A percentile compares a stretch with the other conserved stretches of the same genome.
These are phyloP conservation scores for Alviniconcha marisindica DNA, from an alignment of 1,140 invertebrate genomes.

Conservation along the genomic window DNA sequence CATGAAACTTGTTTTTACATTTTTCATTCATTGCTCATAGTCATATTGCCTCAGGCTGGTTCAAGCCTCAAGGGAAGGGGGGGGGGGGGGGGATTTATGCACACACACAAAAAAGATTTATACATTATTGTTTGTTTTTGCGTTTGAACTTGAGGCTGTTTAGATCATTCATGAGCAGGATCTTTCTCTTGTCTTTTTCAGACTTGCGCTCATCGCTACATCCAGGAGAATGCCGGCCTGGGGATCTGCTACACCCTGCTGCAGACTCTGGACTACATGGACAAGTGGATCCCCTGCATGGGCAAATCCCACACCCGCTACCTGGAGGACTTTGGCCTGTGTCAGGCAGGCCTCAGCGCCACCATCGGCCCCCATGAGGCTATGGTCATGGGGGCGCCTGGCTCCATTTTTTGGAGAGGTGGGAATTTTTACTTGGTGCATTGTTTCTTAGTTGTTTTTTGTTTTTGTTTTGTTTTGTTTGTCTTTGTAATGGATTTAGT, in stretches of 20 bases:
- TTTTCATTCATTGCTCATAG: too few species aligned
- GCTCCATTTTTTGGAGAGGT: slow-evolving; percentile 61
- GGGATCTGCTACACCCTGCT: slow-evolving; percentile 92
- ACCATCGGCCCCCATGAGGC: slow-evolving; percentile 59
- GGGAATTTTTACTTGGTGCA: slow-evolving; percentile 14
- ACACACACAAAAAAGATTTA: too few species aligned
- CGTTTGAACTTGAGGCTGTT: too few species aligned
- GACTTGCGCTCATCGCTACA: slow-evolving; percentile 94
- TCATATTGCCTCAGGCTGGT: too few species aligned
- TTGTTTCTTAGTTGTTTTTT: background rate
- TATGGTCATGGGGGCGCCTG: slow-evolving; percentile 62
- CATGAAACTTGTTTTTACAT: too few species aligned
- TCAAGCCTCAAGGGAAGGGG: too few species aligned
- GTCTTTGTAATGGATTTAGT: background rate
- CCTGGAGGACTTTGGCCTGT: slow-evolving; percentile 81
- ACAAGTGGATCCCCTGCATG: slow-evolving; percentile 37
- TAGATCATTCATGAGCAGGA: too few species aligned
- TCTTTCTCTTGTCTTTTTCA: slow-evolving; percentile 72
- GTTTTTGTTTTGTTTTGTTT: background rate
- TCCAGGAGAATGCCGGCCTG: slow-evolving; percentile 88
- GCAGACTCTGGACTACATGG: slow-evolving; percentile 81
- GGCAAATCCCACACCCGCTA: slow-evolving; percentile 28
- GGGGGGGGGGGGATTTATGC: too few species aligned
- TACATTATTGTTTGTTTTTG: too few species aligned
- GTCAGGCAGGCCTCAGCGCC: slow-evolving; percentile 94